phyloP scores from a whole-genome alignment of 1,140 invertebrate genomes.

The Lordiphosa stackelbergi region DNA sequence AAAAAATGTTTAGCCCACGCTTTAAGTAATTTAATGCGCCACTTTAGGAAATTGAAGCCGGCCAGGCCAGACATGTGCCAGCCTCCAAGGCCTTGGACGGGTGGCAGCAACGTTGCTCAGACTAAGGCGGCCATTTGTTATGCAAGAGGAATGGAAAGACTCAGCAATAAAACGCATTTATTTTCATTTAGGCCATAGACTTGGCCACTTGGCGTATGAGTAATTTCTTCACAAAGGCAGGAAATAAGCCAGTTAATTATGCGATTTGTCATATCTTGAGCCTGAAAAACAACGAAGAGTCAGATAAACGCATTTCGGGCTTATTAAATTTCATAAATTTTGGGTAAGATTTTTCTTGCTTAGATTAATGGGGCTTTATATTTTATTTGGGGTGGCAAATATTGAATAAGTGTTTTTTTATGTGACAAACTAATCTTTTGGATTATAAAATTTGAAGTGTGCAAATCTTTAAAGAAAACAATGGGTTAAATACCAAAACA shows the following conservation, averaged over 20 bases:
- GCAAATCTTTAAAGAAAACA: too few relatives aligned
- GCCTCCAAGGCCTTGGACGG: slow-evolving; percentile 11
- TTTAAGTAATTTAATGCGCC: slow-evolving; percentile 53
- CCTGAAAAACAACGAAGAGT: too few relatives aligned
- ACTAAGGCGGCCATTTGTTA: slow-evolving; percentile 48
- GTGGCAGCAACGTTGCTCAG: slow-evolving; percentile 15
- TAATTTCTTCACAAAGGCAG: slow-evolving; percentile 37
- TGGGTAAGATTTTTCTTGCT: neutral
- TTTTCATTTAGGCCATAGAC: slow-evolving; percentile 54
- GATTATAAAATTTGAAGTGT: too few relatives aligned
- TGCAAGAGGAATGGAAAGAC: slow-evolving; percentile 7
- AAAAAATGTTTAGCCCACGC: slow-evolving; percentile 40
- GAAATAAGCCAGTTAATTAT: slow-evolving; percentile 65
- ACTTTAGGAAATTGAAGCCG: slow-evolving; percentile 57
- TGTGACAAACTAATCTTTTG: too few relatives aligned
- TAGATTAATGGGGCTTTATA: too few relatives aligned
- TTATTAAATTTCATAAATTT: slow-evolving; percentile 28
- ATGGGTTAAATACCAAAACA: too few relatives aligned
- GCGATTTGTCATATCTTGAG: slow-evolving; percentile 52
- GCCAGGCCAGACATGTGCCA: slow-evolving; percentile 24
- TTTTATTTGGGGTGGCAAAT: too few relatives aligned
- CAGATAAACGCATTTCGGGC: slow-evolving; percentile 4
- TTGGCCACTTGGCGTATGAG: slow-evolving; percentile 40
- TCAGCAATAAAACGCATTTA: slow-evolving; percentile 46
- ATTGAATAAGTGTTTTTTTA: too few relatives aligned